phyloP scores from a whole-genome alignment of 1,140 invertebrate species.

The Adelges cooleyi region DNA sequence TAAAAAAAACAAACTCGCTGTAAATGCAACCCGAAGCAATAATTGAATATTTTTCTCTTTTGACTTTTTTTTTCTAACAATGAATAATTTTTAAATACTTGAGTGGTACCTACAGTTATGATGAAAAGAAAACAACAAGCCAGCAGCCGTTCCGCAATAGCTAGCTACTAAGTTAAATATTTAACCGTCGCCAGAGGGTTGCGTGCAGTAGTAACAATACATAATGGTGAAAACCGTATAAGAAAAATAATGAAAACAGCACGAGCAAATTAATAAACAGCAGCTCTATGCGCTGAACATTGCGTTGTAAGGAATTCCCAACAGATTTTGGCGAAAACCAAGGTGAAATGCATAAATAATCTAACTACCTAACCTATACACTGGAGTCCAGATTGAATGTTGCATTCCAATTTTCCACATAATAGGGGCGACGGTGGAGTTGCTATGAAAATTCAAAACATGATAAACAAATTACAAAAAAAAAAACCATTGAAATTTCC shows the following conservation, averaged over 20 bases:
- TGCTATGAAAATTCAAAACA: no score
- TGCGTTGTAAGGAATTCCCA: constrained; percentile 21
- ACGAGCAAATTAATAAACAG: constrained; percentile 23
- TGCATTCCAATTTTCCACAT: constrained; percentile 19
- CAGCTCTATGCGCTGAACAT: constrained; percentile 21
- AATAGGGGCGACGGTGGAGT: no score
- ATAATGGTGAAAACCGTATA: not conserved
- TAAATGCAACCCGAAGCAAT: not conserved
- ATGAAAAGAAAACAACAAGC: constrained; percentile 24
- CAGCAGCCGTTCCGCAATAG: not conserved
- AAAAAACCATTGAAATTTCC: no score
- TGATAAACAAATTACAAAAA: no score
- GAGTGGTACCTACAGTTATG: constrained; percentile 3
- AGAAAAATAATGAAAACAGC: not conserved
- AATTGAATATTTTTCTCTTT: not conserved
- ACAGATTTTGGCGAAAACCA: constrained; percentile 6
- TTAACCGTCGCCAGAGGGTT: constrained; percentile 20
- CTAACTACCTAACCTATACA: not conserved
- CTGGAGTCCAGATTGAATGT: constrained; percentile 17
- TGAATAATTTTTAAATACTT: constrained; percentile 9
- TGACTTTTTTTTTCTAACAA: constrained; percentile 8
- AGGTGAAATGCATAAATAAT: constrained; percentile 16
- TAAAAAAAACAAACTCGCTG: not conserved
- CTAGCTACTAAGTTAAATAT: constrained; percentile 20
- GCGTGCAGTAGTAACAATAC: constrained; percentile 9